These are phyloP conservation scores for Oriolus oriolus DNA, from an alignment of 2,113 vertebrate genomes.

Conservation along the genomic window DNA sequence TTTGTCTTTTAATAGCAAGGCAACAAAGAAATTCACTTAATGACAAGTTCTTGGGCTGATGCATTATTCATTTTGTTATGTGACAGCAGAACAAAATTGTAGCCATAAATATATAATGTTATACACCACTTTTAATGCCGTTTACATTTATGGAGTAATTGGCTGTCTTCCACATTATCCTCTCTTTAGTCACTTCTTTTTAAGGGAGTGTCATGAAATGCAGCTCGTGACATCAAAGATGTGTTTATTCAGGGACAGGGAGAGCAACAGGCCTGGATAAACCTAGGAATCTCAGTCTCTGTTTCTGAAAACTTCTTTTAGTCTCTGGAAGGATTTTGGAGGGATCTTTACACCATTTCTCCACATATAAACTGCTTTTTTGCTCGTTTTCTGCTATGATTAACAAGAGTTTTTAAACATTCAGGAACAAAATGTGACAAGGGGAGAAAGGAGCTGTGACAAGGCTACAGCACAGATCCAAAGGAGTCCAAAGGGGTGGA, in stretches of 20 bases:
- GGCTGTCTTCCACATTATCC: conserved; percentile 18
- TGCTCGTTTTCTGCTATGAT: accelerated
- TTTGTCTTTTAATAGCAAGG: neutral
- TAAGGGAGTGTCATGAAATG: neutral
- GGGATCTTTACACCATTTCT: accelerated
- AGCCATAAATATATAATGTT: conserved; percentile 61
- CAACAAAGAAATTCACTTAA: conserved; percentile 29
- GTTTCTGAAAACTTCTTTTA: neutral
- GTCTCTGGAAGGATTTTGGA: neutral
- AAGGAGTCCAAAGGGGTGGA: neutral
- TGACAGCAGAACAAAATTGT: conserved; percentile 45
- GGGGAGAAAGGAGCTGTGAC: neutral
- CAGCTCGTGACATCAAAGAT: neutral
- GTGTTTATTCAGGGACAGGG: neutral
- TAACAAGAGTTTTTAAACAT: neutral
- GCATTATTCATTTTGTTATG: conserved; percentile 54
- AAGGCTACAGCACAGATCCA: neutral
- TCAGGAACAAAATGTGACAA: neutral
- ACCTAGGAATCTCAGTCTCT: neutral
- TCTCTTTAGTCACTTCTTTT: neutral
- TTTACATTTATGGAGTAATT: conserved; percentile 46
- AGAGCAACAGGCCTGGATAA: neutral
- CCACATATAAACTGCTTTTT: neutral
- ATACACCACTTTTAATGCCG: neutral
- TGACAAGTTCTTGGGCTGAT: conserved; percentile 36